Conservation (phyloP, 1,140 invertebrate genomes). For the Ooceraea biroi region DNA sequence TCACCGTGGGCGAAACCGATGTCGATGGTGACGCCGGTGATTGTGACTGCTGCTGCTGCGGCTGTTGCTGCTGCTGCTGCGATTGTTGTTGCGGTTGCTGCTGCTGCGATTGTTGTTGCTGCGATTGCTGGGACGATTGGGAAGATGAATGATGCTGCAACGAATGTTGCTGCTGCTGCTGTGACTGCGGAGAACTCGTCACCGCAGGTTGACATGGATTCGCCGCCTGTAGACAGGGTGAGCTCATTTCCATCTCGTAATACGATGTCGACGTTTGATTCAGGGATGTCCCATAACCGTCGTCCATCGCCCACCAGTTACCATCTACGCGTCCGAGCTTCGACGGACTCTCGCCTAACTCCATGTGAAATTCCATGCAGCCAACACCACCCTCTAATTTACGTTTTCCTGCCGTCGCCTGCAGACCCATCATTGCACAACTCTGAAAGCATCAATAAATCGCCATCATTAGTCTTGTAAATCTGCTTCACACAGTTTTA, state of each 20-base stretch:
- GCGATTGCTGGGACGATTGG: slow-evolving; percentile 54
- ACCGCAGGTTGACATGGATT: slow-evolving; percentile 74
- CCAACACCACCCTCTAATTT: slow-evolving; percentile 88
- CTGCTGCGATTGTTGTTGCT: slow-evolving; percentile 65
- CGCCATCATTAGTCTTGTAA: neutral
- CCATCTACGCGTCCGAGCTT: slow-evolving; percentile 84
- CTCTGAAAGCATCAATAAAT: slow-evolving; percentile 86
- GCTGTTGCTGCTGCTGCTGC: slow-evolving; percentile 61
- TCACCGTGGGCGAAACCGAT: slow-evolving; percentile 65
- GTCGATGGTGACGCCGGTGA: slow-evolving; percentile 56
- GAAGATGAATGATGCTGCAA: slow-evolving; percentile 58
- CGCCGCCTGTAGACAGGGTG: slow-evolving; percentile 77
- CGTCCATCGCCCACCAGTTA: slow-evolving; percentile 85
- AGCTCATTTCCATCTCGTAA: slow-evolving; percentile 81
- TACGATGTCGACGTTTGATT: slow-evolving; percentile 78
- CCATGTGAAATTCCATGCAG: slow-evolving; percentile 85
- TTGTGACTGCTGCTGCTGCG: slow-evolving; percentile 72
- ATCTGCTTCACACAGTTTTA: neutral
- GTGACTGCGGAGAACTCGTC: slow-evolving; percentile 60
- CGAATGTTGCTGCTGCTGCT: slow-evolving; percentile 71
- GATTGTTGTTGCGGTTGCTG: slow-evolving; percentile 41
- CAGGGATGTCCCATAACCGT: slow-evolving; percentile 77
- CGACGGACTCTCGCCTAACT: slow-evolving; percentile 84
- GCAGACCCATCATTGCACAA: slow-evolving; percentile 92
- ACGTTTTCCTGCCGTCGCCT: slow-evolving; percentile 91